These are phyloP conservation scores for Notechis scutatus DNA, from an alignment of 2,113 vertebrate species.

Conservation along the genomic window DNA sequence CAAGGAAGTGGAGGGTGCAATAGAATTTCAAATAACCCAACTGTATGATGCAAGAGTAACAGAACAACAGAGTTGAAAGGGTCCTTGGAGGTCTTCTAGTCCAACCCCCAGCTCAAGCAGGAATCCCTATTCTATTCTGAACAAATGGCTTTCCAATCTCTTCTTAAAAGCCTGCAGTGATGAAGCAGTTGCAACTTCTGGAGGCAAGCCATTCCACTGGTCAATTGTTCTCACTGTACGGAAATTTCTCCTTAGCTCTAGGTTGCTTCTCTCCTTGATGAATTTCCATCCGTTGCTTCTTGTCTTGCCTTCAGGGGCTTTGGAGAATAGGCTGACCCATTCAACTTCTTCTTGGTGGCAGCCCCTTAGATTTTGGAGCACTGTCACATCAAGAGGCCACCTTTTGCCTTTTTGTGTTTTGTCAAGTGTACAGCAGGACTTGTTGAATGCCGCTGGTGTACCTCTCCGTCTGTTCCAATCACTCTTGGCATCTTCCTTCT, in stretches of 20 bases:
- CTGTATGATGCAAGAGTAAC: neutral
- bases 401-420: conserved; percentile 29
- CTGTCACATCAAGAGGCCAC: neutral
- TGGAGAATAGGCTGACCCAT: neutral
- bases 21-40: conserved; percentile 33
- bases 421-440: conserved; percentile 43
- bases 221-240: no score
- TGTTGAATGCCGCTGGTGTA: conserved; percentile 40
- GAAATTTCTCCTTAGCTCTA: neutral
- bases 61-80: no score
- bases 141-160: neutral
- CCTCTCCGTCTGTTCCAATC: conserved; percentile 44
- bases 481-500: conserved; percentile 47
- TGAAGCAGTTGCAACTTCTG: neutral
- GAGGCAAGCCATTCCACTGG: neutral
- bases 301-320: neutral
- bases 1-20: conserved; percentile 16
- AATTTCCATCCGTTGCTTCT: neutral
- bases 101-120: no score
- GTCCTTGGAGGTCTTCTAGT: no score
- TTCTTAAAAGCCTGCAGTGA: neutral
- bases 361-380: neutral
- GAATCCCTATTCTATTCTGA: no score
- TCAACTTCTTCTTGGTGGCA: neutral
- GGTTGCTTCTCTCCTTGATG: neutral